These are phyloP conservation scores for Muntiacus reevesi DNA, from an alignment of 2,113 vertebrate genomes.

Conservation along the genomic window DNA sequence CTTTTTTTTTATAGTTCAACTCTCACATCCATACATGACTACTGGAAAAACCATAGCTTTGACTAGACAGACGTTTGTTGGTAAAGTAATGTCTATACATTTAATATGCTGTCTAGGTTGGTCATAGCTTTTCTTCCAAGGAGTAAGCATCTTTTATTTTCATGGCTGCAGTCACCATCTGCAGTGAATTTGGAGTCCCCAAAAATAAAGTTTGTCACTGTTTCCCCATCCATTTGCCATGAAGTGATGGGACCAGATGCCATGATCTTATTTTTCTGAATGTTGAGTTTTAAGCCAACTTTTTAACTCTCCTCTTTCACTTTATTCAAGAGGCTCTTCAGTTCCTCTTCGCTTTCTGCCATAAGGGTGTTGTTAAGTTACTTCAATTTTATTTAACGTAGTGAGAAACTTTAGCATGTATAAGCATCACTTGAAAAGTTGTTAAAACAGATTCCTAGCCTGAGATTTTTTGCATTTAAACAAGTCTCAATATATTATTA, in stretches of 20 bases:
- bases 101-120: background rate
- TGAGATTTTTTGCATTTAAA: background rate
- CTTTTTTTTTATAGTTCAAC: background rate
- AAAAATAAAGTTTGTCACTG: background rate
- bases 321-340: background rate
- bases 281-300: background rate
- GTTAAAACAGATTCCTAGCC: background rate
- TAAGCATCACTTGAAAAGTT: background rate
- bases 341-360: background rate
- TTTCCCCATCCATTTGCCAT: background rate
- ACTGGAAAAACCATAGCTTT: background rate
- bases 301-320: background rate
- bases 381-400: background rate
- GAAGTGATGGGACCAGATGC: background rate
- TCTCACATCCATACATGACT: background rate
- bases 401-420: background rate
- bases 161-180: background rate
- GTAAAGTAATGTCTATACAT: background rate
- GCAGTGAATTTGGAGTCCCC: background rate
- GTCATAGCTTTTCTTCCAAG: background rate
- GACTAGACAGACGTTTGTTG: background rate
- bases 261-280: background rate
- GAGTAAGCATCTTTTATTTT: background rate
- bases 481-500: background rate
- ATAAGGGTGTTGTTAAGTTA: background rate